phyloP scores from a whole-genome alignment of 2,888 invertebrate genomes.

The Pollenia labialis region DNA sequence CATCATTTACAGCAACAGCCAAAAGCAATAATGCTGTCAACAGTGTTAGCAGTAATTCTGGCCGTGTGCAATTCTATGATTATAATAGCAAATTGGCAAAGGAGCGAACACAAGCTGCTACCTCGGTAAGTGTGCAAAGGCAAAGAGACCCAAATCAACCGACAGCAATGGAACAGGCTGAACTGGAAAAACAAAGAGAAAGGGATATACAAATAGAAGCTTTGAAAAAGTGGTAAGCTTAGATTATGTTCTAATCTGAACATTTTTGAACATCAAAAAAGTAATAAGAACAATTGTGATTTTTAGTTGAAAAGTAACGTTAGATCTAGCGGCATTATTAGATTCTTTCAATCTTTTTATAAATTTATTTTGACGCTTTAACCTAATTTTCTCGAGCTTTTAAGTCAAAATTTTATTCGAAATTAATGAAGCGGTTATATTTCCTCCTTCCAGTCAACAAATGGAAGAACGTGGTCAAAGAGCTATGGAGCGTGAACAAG shows the following conservation, averaged over 20 bases:
- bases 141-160: slow-evolving; percentile 73
- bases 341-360: too few species aligned
- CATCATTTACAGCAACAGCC: slow-evolving; percentile 32
- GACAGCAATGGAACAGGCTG: slow-evolving; percentile 81
- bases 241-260: not conserved
- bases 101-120: slow-evolving; percentile 79
- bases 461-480: slow-evolving; percentile 83
- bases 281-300: too few species aligned
- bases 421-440: not conserved
- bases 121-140: slow-evolving; percentile 81
- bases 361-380: too few species aligned
- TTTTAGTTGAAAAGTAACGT: too few species aligned
- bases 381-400: not conserved
- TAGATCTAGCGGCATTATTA: too few species aligned
- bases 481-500: slow-evolving; percentile 85
- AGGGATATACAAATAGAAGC: slow-evolving; percentile 77
- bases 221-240: slow-evolving; percentile 76
- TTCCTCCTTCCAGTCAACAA: slow-evolving; percentile 76
- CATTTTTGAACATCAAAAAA: not conserved
- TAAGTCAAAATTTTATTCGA: too few species aligned
- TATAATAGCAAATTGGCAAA: slow-evolving; percentile 84
- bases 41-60: slow-evolving; percentile 39
- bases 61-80: slow-evolving; percentile 84
- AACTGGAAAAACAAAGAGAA: slow-evolving; percentile 76
- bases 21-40: slow-evolving; percentile 34